Evolutionary conservation across 2,797 vertebrate genomes (phyloP).

Genomic region (Neopelma chrysocephalum): DNA sequence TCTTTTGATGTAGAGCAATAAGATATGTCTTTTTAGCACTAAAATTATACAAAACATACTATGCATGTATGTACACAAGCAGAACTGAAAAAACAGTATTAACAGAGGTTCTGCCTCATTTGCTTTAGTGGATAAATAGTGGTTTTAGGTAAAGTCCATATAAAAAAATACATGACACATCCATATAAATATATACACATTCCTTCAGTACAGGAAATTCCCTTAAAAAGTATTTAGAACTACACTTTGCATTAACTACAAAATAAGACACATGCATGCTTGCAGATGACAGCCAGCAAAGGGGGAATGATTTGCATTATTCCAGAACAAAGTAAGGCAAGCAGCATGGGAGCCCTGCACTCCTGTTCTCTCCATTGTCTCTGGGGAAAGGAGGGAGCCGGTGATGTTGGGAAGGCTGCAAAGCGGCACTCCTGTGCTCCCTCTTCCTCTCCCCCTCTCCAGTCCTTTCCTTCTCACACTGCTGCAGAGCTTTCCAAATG

Average conservation of each 20-base stretch:
- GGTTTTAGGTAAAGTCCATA: background rate
- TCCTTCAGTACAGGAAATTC: background rate
- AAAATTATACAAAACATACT: background rate
- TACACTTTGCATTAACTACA: background rate
- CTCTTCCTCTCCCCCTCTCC: background rate
- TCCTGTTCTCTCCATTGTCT: background rate
- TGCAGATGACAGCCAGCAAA: background rate
- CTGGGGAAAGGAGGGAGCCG: background rate
- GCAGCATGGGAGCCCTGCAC: background rate
- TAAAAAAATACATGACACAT: background rate
- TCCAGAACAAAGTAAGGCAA: background rate
- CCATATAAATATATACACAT: background rate
- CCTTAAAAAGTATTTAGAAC: background rate
- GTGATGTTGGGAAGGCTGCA: background rate
- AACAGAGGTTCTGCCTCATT: background rate
- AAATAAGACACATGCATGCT: background rate
- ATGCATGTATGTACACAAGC: background rate
- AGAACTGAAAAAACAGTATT: background rate
- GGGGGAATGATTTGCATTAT: background rate
- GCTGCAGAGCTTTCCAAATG: slow-evolving; percentile 76
- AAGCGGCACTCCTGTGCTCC: background rate
- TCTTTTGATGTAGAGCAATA: background rate
- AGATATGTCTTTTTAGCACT: background rate
- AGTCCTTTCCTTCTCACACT: slow-evolving; percentile 48
- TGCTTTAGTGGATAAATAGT: background rate